Conservation (phyloP, 2,797 vertebrate species). For the Mico argentatus region DNA sequence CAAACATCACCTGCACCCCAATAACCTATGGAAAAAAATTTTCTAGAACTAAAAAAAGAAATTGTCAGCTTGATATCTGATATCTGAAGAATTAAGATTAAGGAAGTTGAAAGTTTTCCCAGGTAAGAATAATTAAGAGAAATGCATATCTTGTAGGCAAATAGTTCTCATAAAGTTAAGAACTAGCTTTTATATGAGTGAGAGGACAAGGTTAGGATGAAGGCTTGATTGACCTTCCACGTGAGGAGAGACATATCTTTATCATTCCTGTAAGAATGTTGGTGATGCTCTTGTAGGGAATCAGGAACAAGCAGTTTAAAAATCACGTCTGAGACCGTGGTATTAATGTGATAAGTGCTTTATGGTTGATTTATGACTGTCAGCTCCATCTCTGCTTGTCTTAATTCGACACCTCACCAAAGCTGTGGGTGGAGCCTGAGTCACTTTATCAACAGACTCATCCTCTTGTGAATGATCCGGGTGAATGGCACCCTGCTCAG, state of each 20-base stretch:
- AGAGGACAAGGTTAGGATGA: slow-evolving; percentile 8
- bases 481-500: neutral
- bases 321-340: neutral
- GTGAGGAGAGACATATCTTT: neutral
- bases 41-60: slow-evolving; percentile 29
- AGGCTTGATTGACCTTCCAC: neutral
- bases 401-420: slow-evolving; percentile 58
- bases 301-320: slow-evolving; percentile 35
- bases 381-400: slow-evolving; percentile 9
- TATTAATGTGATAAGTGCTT: neutral
- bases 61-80: neutral
- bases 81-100: slow-evolving; percentile 35
- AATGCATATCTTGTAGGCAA: neutral
- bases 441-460: slow-evolving; percentile 15
- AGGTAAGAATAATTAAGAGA: slow-evolving; percentile 21
- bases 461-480: neutral
- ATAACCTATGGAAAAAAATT: too few relatives aligned
- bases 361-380: slow-evolving; percentile 19
- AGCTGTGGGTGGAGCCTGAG: neutral
- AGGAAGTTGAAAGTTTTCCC: neutral
- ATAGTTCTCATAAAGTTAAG: neutral
- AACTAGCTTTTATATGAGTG: neutral
- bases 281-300: neutral
- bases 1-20: too few relatives aligned
- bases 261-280: slow-evolving; percentile 35